These are phyloP conservation scores for Hemistola chrysoprasaria DNA, from an alignment of 2,888 invertebrate species.

Conservation along the genomic window DNA sequence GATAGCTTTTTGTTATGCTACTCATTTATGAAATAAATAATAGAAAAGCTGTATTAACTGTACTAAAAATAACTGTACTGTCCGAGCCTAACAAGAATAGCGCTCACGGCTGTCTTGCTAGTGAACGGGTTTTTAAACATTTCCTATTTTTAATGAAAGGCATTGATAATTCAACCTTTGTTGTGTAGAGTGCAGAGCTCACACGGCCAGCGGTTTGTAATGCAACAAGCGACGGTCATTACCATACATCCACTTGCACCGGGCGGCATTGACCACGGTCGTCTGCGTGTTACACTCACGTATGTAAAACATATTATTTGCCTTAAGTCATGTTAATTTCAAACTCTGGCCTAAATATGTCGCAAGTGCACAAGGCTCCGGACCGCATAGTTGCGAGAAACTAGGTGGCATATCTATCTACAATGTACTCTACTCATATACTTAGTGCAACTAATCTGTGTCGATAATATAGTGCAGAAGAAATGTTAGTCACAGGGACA, in stretches of 20 bases:
- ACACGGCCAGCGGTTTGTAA: constrained; percentile 29
- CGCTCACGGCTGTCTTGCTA: constrained; percentile 31
- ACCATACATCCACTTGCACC: constrained; percentile 55
- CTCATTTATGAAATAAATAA: no score
- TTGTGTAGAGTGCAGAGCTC: constrained; percentile 42
- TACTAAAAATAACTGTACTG: constrained; percentile 12
- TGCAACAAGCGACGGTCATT: constrained; percentile 52
- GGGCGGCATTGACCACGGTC: constrained; percentile 63
- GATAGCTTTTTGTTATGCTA: no score
- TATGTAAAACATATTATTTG: constrained; percentile 42
- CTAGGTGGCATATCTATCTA: constrained; percentile 49
- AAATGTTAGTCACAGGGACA: constrained; percentile 77
- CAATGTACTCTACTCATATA: constrained; percentile 15
- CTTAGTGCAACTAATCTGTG: constrained; percentile 26
- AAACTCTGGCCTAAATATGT: constrained; percentile 54
- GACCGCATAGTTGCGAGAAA: constrained; percentile 54
- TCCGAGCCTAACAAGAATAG: constrained; percentile 9
- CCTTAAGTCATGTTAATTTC: constrained; percentile 62
- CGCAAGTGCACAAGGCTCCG: constrained; percentile 56
- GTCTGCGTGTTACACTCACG: constrained; percentile 36
- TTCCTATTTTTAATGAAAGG: constrained; percentile 40
- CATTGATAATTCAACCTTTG: constrained; percentile 44
- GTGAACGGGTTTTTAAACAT: constrained; percentile 35
- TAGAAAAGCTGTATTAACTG: no score
- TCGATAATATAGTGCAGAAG: constrained; percentile 61